Evolutionary conservation across 2,113 vertebrate species (phyloP), one percentile per base, ranked within the genome.

Genomic region (Microtus richardsoni): DNA sequence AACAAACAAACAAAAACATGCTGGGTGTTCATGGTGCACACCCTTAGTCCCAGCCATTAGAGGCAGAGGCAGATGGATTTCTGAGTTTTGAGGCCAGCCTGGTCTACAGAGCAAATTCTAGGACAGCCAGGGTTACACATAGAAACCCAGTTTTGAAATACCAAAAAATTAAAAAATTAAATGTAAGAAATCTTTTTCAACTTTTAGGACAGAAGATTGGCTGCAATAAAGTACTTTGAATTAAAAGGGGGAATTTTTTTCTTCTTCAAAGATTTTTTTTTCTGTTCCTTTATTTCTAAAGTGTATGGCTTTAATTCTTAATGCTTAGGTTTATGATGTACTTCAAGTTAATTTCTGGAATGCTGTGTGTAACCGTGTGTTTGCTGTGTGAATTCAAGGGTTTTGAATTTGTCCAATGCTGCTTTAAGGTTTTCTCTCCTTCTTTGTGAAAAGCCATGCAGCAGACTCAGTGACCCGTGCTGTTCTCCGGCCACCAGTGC

Each of bases 401-500:
- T 54, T 77, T 84, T 24, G 26, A 1, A 7, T 62, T 89, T 89
- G 24, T 89, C 49, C 49, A 52, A 0, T 52, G 49, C 4, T 4
- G 41, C 58, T 24, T 68, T 82, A 64, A 91, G 70, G 73, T 64
- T 71, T 78, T 26, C 68, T 44, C 62, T 52, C 49, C 49, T 68
- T 73, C 49, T 92, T 89, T 95, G 66, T 92, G 86, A 91, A 52
- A 84, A 74, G 80, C 80, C 41, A 60, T 1, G 14, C 24, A 54
- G 54, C 13, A 28, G n/a, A 60, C 21, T 83, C 79, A 24, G n/a
- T 62, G 58, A 39, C 3, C 1, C 7, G 1, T 54, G 24, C 52
- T 80, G 78, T 36, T 82, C 21, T 60, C 5, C 58, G 1, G n/a
- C 62, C 13, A 28, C n/a, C 41, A 28, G 14, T 39, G n/a, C 62